Percentiles rank a stretch among this genome's conserved stretches.
phyloP scores from a whole-genome alignment of 2,797 vertebrate genomes.

The Astyanax mexicanus region DNA sequence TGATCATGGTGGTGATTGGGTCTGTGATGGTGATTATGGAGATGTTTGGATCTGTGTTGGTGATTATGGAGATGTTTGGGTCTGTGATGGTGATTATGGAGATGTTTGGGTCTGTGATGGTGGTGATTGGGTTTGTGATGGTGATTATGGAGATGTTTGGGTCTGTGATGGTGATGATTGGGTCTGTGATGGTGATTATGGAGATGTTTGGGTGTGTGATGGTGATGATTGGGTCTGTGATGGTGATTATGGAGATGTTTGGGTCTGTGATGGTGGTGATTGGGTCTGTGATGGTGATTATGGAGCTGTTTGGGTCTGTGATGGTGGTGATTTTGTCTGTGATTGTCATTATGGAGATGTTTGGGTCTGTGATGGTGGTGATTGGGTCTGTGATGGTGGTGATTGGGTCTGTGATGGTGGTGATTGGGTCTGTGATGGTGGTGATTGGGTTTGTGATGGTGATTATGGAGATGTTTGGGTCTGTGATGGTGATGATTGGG shows the following conservation, averaged over 20 bases:
- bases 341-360: not conserved
- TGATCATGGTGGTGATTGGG: not conserved
- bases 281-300: not conserved
- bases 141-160: too few species aligned
- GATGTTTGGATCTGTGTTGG: not conserved
- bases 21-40: not conserved
- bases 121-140: too few species aligned
- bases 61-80: not conserved
- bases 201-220: too few species aligned
- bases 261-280: too few species aligned
- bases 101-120: not conserved
- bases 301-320: too few species aligned
- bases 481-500: not conserved
- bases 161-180: not conserved
- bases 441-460: not conserved
- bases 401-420: too few species aligned
- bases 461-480: not conserved
- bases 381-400: not conserved
- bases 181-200: not conserved
- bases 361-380: too few species aligned
- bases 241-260: too few species aligned
- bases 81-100: not conserved
- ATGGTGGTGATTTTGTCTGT: not conserved
- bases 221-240: not conserved
- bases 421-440: too few species aligned